phyloP scores from a whole-genome alignment of 2,888 invertebrate genomes.

The Oscheius sp. region DNA sequence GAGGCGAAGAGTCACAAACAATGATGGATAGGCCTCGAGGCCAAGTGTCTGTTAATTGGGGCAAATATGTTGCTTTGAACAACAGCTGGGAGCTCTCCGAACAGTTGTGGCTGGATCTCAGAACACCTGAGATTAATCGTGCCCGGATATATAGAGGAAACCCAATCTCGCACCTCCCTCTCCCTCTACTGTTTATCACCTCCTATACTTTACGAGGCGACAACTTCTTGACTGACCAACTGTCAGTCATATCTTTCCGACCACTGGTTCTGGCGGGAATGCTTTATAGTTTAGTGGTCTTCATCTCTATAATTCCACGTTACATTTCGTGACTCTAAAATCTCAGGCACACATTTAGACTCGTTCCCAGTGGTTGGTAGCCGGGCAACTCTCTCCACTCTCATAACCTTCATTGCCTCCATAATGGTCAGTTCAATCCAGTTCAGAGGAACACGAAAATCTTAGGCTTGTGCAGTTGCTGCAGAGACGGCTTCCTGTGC shows the following conservation, averaged over 20 bases:
- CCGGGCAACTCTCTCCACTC: conserved; percentile 4
- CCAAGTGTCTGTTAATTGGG: conserved; percentile 16
- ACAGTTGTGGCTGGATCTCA: conserved; percentile 27
- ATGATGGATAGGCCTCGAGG: conserved; percentile 18
- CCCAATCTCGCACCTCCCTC: conserved; percentile 17
- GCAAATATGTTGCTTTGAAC: conserved; percentile 37
- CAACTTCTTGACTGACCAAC: background rate
- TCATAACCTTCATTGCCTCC: background rate
- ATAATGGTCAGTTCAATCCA: background rate
- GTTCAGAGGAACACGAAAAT: too few species aligned
- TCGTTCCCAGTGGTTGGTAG: background rate
- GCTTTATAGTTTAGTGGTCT: too few species aligned
- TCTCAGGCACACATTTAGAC: too few species aligned
- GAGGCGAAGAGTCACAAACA: background rate
- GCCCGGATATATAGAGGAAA: conserved; percentile 2
- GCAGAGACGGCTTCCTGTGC: conserved; percentile 10
- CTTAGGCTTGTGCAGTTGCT: conserved; percentile 23
- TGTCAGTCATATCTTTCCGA: too few species aligned
- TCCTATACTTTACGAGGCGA: background rate
- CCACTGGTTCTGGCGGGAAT: too few species aligned
- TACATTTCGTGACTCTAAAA: too few species aligned
- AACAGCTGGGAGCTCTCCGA: conserved; percentile 20
- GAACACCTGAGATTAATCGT: conserved; percentile 34
- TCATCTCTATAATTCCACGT: too few species aligned
- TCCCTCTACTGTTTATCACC: background rate